Percentiles rank a stretch among this genome's conserved stretches.
phyloP scores from a whole-genome alignment of 2,797 vertebrate species.

The Euthynnus affinis region DNA sequence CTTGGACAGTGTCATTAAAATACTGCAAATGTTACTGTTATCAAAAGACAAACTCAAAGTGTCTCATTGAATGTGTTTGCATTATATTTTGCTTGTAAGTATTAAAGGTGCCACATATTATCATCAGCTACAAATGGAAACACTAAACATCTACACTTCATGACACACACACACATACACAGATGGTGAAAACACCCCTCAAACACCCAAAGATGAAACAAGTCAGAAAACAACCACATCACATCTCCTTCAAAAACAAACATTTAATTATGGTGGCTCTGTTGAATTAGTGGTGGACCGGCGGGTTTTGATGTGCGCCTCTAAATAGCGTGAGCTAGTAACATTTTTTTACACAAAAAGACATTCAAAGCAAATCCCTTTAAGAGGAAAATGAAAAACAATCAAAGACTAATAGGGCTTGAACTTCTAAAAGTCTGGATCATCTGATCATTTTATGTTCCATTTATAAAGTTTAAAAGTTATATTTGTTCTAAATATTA shows the following conservation, averaged over 20 bases:
- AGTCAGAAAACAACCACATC: slow-evolving; percentile 77
- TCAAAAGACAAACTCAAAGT: background rate
- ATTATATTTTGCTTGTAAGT: background rate
- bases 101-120: background rate
- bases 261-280: slow-evolving; percentile 72
- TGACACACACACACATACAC: slow-evolving; percentile 37
- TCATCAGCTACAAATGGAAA: slow-evolving; percentile 10
- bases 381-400: slow-evolving; percentile 59
- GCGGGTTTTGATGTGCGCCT: slow-evolving; percentile 68
- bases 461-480: slow-evolving; percentile 60
- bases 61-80: background rate
- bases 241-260: slow-evolving; percentile 75
- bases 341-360: slow-evolving; percentile 60
- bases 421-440: slow-evolving; percentile 62
- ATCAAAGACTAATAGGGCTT: slow-evolving; percentile 65
- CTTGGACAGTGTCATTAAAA: background rate
- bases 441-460: slow-evolving; percentile 63
- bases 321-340: slow-evolving; percentile 62
- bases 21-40: background rate
- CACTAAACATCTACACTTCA: slow-evolving; percentile 26
- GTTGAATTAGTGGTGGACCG: slow-evolving; percentile 57
- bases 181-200: slow-evolving; percentile 63
- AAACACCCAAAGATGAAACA: slow-evolving; percentile 71
- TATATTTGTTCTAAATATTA: slow-evolving; percentile 42
- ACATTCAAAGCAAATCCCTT: slow-evolving; percentile 65